Conservation (phyloP, 2,113 vertebrate genomes). For the Spheniscus mendiculus region DNA sequence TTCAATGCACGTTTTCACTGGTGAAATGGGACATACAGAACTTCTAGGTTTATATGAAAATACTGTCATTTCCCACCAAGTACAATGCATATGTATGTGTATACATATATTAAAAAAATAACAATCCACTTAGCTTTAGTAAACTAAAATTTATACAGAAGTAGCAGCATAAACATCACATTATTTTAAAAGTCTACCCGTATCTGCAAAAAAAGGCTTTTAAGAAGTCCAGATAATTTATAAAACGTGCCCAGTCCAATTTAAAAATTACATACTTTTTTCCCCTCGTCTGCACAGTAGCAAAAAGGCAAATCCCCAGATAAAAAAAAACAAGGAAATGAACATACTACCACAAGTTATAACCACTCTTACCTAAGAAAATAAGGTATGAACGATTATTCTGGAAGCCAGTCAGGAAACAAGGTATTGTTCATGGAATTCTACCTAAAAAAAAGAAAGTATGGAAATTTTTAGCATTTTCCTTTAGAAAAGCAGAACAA, state of each 20-base stretch:
- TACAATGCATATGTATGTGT: rapidly evolving
- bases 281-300: rapidly evolving
- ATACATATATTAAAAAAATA: background rate
- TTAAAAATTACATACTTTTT: background rate
- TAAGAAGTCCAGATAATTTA: background rate
- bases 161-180: background rate
- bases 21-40: background rate
- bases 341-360: background rate
- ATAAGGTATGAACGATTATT: background rate
- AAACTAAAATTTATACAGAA: background rate
- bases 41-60: background rate
- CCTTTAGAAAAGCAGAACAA: background rate
- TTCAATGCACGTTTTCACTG: background rate
- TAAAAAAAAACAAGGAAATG: background rate
- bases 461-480: slow-evolving; percentile 30
- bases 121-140: background rate
- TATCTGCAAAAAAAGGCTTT: background rate
- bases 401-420: slow-evolving; percentile 49
- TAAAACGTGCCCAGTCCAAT: background rate
- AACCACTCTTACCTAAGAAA: slow-evolving; percentile 73
- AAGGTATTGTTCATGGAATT: slow-evolving; percentile 49
- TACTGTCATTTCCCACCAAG: background rate
- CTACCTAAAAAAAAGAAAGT: slow-evolving; percentile 61
- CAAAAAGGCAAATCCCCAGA: background rate
- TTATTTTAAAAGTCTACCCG: background rate